Base-by-base conservation (phyloP, 1,140 invertebrate genomes). In the Dermatophagoides farinae region DNA sequence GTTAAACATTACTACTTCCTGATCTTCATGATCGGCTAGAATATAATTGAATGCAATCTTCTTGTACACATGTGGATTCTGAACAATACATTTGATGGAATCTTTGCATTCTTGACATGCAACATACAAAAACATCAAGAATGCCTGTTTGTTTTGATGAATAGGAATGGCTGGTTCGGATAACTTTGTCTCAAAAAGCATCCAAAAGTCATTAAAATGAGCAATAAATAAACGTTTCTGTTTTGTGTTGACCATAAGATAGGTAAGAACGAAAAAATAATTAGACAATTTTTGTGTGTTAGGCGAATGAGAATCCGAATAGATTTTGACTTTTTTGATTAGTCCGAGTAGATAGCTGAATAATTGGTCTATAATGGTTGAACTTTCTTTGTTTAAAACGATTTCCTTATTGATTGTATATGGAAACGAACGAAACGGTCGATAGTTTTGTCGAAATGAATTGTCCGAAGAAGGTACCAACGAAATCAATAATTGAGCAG, bases 11-110 rank as follows among this genome's bases (percentile, higher is more conserved):
- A 93, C 84, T 53, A 93, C 88, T 70, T 92, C 88, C 67, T 90
- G 86, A 72, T 95, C 89, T 66, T 93, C 88, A 69, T 93, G 88
- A 74, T 95, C 89, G 61, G 88, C 88, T 86, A 93, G 73, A 71
- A 95, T 93, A 71, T 95, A 95, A 73, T 92, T 95, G 76, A 92
- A 93, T 65, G 87, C 88, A 71, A 95, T 90, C 69, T 95, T 91
- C 72, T 88, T 92, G 61, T 77, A 85, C 64, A 88, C 84, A 69
- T 82, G 80, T 63, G 78, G 80, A 73, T 88, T 88, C 64, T 82
- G 79, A 58, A 88, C 77, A 65, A 92, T 88, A 39, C 86, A 77
- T 67, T 86, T 80, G 41, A 92, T 81, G 72, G 92, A 93, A 72
- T 93, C 88, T 0, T 85, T 83, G 72, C 88, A 93, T 70, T 93